A percentile compares a stretch with the other conserved stretches of the same genome.
Conservation (phyloP, 2,888 invertebrate genomes). For the Lasioglossum malachurum region DNA sequence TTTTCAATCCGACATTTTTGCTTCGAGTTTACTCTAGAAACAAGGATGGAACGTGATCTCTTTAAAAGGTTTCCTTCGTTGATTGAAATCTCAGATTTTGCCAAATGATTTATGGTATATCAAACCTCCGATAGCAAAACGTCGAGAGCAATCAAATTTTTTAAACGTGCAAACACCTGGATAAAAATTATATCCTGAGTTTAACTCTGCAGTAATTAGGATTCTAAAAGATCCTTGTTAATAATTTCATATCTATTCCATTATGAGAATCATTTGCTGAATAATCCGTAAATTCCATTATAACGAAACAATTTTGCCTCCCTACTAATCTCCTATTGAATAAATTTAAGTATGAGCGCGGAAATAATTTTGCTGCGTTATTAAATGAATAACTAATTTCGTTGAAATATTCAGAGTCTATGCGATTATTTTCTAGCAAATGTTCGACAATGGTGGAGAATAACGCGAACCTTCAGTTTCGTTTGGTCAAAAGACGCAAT, state of each 20-base stretch:
- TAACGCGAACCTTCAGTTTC: neutral
- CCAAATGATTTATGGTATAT: neutral
- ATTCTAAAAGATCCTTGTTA: neutral
- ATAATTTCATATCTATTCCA: neutral
- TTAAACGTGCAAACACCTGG: neutral
- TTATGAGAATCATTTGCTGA: neutral
- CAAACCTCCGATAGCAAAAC: neutral
- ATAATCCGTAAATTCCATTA: neutral
- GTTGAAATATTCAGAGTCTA: neutral
- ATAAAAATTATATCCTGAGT: neutral
- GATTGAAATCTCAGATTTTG: neutral
- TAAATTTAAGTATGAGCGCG: neutral
- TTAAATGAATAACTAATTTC: neutral
- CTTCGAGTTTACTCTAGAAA: neutral
- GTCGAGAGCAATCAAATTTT: neutral
- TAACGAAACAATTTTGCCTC: neutral
- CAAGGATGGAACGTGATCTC: neutral
- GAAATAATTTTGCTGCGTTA: neutral
- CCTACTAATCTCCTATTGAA: neutral
- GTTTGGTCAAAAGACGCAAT: neutral
- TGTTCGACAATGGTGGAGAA: neutral
- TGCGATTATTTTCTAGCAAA: neutral
- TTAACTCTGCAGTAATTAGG: neutral
- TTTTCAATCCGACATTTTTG: neutral
- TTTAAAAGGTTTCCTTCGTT: neutral